These are phyloP conservation scores for Menidia menidia DNA, from an alignment of 2,797 vertebrate species.

Conservation along the genomic window DNA sequence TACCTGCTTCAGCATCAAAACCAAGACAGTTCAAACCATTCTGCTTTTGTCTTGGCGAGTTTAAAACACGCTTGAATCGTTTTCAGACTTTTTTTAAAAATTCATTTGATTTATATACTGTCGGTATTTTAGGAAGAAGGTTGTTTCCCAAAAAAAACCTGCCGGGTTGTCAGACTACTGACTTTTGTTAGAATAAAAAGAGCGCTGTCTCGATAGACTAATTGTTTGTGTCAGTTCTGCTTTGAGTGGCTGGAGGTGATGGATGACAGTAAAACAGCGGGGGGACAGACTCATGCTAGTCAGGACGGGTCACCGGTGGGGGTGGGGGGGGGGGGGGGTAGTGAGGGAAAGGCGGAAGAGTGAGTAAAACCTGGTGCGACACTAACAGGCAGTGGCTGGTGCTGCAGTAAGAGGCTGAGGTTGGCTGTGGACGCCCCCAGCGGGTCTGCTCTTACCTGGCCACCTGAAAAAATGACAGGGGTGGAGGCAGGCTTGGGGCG, in stretches of 20 bases:
- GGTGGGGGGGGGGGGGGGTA: slow-evolving; percentile 54
- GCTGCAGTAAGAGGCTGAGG: slow-evolving; percentile 99
- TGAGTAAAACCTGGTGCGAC: slow-evolving; percentile 92
- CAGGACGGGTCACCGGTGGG: slow-evolving; percentile 44
- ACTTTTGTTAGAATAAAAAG: neutral
- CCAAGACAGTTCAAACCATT: neutral
- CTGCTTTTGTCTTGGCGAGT: neutral
- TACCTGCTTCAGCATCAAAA: neutral
- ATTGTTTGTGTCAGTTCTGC: slow-evolving; percentile 59
- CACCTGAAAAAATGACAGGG: slow-evolving; percentile 99
- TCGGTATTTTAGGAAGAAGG: too few relatives aligned
- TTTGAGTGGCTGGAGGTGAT: slow-evolving; percentile 39
- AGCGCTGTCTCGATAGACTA: neutral
- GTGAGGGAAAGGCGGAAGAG: slow-evolving; percentile 54
- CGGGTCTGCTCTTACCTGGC: slow-evolving; percentile 99
- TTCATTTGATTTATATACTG: neutral
- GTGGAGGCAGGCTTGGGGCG: slow-evolving; percentile 99
- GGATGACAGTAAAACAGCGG: slow-evolving; percentile 58
- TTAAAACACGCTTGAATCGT: neutral
- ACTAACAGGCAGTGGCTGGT: slow-evolving; percentile 99
- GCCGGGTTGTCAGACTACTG: too few relatives aligned
- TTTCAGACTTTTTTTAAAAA: neutral
- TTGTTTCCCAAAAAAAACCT: too few relatives aligned
- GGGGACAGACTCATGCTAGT: slow-evolving; percentile 71
- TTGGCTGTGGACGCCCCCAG: slow-evolving; percentile 98